phyloP scores from a whole-genome alignment of 2,797 vertebrate species.

The Sebastes matsubarae region DNA sequence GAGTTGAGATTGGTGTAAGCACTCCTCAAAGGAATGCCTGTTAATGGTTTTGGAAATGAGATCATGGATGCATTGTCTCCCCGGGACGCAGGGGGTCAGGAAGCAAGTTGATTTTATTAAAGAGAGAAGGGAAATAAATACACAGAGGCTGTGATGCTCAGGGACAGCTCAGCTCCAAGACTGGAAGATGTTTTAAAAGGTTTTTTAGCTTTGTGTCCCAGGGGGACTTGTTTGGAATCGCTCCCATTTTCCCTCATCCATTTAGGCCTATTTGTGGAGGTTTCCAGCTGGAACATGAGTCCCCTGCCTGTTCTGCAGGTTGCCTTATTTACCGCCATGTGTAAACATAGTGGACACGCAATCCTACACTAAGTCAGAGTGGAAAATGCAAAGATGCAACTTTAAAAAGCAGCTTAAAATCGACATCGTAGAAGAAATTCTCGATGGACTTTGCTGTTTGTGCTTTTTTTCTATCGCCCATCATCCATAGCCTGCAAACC shows the following conservation, averaged over 20 bases:
- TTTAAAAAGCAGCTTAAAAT: not conserved
- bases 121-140: conserved; percentile 46
- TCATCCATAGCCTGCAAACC: not conserved
- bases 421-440: not conserved
- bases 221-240: conserved; percentile 53
- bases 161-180: conserved; percentile 19
- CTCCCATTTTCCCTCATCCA: conserved; percentile 67
- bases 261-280: conserved; percentile 58
- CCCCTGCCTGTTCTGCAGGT: conserved; percentile 48
- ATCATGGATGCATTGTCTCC: conserved; percentile 33
- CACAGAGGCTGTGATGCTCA: conserved; percentile 14
- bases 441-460: not conserved
- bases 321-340: conserved; percentile 45
- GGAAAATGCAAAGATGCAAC: not conserved
- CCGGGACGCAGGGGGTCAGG: conserved; percentile 44
- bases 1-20: conserved; percentile 18
- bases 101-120: conserved; percentile 54
- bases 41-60: conserved; percentile 56
- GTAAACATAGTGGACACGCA: conserved; percentile 39
- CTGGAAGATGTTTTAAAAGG: conserved; percentile 47
- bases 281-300: conserved; percentile 59
- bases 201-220: conserved; percentile 29
- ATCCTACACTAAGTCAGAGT: not conserved
- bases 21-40: conserved; percentile 40
- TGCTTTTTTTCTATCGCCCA: not conserved